Evolutionary conservation across 2,797 vertebrate genomes (phyloP).

Genomic region (Propithecus deckenii): DNA sequence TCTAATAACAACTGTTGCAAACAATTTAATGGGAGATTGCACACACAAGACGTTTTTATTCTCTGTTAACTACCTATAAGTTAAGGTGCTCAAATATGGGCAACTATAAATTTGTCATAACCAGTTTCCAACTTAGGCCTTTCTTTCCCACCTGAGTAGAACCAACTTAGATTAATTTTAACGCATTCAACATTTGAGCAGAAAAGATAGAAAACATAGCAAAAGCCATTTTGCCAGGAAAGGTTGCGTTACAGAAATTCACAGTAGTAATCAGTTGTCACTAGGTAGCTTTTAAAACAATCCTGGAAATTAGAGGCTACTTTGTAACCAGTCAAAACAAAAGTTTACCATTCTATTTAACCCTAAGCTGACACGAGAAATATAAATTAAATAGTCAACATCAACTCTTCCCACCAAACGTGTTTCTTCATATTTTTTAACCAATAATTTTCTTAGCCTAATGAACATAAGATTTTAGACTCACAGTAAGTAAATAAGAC

Average conservation of each 20-base stretch:
- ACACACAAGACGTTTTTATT: neutral
- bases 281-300: conserved; percentile 36
- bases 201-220: neutral
- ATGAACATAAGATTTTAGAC: neutral
- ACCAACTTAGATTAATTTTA: neutral
- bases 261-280: neutral
- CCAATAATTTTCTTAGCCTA: conserved; percentile 4
- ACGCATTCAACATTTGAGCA: neutral
- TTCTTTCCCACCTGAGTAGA: neutral
- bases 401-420: neutral
- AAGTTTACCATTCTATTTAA: conserved; percentile 18
- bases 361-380: neutral
- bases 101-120: neutral
- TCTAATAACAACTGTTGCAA: neutral
- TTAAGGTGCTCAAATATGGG: neutral
- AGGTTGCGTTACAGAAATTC: neutral
- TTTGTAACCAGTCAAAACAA: conserved; percentile 18
- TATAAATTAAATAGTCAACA: neutral
- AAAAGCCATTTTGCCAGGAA: neutral
- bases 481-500: neutral
- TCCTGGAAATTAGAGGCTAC: neutral
- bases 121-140: neutral
- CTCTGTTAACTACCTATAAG: neutral
- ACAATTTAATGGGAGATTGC: neutral
- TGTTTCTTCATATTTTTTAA: conserved; percentile 14